These are phyloP conservation scores for Hippocampus comes DNA, from an alignment of 2,113 vertebrate genomes.

Conservation along the genomic window DNA sequence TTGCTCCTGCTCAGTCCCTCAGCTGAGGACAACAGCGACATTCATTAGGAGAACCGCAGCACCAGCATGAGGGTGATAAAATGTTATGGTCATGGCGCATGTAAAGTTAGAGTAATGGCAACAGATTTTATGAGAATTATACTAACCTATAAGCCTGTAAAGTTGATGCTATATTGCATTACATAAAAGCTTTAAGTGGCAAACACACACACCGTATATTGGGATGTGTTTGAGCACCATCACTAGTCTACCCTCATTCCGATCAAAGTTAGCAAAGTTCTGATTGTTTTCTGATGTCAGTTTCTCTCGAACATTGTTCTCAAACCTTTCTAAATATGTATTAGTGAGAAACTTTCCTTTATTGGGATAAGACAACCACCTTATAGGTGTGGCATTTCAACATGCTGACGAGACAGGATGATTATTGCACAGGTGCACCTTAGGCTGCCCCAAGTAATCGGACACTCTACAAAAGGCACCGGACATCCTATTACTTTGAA, in stretches of 20 bases:
- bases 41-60: neutral
- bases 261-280: neutral
- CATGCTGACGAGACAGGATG: no score
- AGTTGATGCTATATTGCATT: constrained; percentile 1
- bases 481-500: no score
- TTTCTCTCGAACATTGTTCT: no score
- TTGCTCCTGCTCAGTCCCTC: neutral
- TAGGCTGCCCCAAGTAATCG: no score
- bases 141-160: neutral
- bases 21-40: constrained; percentile 1
- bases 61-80: neutral
- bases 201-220: neutral
- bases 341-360: no score
- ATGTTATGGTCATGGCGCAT: neutral
- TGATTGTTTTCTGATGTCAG: no score
- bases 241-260: neutral
- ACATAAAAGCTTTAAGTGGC: neutral
- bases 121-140: constrained; percentile 5
- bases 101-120: constrained; percentile 9
- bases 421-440: no score
- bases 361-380: no score
- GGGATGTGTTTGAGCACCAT: neutral
- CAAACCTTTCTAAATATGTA: no score
- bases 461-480: no score
- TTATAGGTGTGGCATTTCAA: no score